These are phyloP conservation scores for Clinocottus analis DNA, from an alignment of 2,113 vertebrate species.

Conservation along the genomic window DNA sequence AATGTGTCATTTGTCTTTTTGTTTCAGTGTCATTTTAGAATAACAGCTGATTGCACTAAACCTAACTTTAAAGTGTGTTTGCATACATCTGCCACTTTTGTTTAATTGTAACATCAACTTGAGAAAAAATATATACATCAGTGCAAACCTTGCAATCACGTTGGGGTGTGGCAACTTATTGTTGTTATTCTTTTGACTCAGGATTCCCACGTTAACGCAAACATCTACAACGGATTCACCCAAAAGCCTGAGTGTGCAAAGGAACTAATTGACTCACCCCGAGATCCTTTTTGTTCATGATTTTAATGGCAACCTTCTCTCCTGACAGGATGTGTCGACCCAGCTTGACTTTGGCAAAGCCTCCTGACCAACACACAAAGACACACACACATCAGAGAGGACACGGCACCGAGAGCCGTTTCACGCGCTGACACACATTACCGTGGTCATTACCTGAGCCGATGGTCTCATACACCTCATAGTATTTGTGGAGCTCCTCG, in stretches of 20 bases:
- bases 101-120: not conserved
- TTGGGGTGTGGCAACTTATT: not conserved
- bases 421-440: not conserved
- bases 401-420: not conserved
- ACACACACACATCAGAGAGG: not conserved
- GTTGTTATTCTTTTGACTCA: not conserved
- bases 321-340: conserved; percentile 90
- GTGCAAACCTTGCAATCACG: not conserved
- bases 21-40: not conserved
- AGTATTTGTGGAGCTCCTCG: conserved; percentile 80
- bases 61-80: not conserved
- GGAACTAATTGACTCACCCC: conserved; percentile 83
- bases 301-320: conserved; percentile 96
- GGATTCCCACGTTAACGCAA: not conserved
- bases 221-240: not conserved
- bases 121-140: too few species aligned
- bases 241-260: not conserved
- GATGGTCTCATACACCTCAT: conserved; percentile 84
- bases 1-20: not conserved
- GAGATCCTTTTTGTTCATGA: conserved; percentile 93
- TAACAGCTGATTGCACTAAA: not conserved
- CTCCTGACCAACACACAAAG: conserved; percentile 82
- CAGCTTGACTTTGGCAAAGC: conserved; percentile 96
- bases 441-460: conserved; percentile 77
- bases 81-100: not conserved